These are phyloP conservation scores for Crotalus helleri DNA, from an alignment of 2,113 vertebrate species.

Conservation along the genomic window DNA sequence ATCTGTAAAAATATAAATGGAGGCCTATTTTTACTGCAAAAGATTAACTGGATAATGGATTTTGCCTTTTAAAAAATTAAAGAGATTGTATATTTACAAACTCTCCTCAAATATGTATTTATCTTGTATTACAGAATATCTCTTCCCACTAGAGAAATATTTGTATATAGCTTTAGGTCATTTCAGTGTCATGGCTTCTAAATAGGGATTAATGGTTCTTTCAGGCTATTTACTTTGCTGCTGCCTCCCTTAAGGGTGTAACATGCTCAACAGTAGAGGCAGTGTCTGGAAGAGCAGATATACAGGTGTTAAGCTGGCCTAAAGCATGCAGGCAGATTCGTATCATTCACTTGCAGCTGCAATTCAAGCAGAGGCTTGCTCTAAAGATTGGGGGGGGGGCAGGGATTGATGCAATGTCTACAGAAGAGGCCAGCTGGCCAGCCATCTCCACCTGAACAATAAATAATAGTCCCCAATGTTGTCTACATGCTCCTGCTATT, in stretches of 20 bases:
- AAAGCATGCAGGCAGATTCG: not conserved
- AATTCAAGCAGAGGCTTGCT: not conserved
- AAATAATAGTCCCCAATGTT: not conserved
- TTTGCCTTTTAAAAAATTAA: not conserved
- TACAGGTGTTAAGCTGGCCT: not conserved
- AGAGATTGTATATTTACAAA: not conserved
- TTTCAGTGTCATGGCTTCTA: not conserved
- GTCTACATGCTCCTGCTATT: not conserved
- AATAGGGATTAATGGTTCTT: not conserved
- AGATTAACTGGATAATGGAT: not conserved
- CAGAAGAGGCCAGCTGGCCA: not conserved
- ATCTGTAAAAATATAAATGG: not conserved
- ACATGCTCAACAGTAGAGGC: not conserved
- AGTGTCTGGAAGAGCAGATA: not conserved
- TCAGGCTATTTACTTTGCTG: not conserved
- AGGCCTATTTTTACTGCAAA: not conserved
- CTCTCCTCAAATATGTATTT: not conserved
- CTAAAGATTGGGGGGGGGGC: not conserved
- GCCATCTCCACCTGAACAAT: not conserved
- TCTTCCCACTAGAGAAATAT: not conserved
- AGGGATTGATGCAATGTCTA: not conserved
- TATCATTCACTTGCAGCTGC: not conserved
- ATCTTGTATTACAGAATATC: not conserved
- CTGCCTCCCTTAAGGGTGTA: not conserved
- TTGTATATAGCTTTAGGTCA: not conserved